Base-by-base conservation (phyloP, 2,797 vertebrate genomes). In the Chaenodraco wilsoni region DNA sequence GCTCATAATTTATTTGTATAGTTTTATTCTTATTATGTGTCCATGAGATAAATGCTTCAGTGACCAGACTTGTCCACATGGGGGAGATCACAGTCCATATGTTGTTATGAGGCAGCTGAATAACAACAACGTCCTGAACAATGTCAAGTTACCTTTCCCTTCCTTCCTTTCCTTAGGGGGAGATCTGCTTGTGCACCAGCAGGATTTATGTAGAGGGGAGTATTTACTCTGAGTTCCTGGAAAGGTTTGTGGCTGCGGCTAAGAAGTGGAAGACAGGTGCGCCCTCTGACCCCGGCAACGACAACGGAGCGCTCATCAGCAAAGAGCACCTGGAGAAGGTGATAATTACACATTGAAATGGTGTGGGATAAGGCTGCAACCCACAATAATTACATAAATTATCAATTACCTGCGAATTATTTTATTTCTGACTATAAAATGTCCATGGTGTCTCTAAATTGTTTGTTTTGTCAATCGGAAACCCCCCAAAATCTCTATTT, bases 171-270 rank as follows among this genome's bases (percentile, higher is more conserved):
- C 61, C 5, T 2, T 78, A 99, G 98, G 98, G 98, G 65, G 98
- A 99, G 86, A 95, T 99, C 86, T 99, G 98, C 78, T 92, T 99
- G 66, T 99, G 97, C 72, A 99, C 98, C 85, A 99, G 97, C 82
- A 96, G 98, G 85, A 97, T 99, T 85, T 99, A 98, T 82, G 96
- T 99, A 40, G 96, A 99, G 87, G 95, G 87, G 59, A 95, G 92
- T 48, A 94, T 99, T 90, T 99, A 96, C 84, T 72, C 65, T 3
- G 91, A 96, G 48, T 99, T 99, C 92, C 89, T 99, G 77, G 88
- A 95, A 82, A 96, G 68, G 54, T 99, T 99, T 93, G 96, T 99
- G 72, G 93, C 95, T 76, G 96, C 95, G 43, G 76, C 95, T 9
- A 97, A 91, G 81, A 95, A 93, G 69, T 99, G 96, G 97, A 98